Evolutionary conservation across 2,888 invertebrate species (phyloP).

Genomic region (Steinernema scapterisci): DNA sequence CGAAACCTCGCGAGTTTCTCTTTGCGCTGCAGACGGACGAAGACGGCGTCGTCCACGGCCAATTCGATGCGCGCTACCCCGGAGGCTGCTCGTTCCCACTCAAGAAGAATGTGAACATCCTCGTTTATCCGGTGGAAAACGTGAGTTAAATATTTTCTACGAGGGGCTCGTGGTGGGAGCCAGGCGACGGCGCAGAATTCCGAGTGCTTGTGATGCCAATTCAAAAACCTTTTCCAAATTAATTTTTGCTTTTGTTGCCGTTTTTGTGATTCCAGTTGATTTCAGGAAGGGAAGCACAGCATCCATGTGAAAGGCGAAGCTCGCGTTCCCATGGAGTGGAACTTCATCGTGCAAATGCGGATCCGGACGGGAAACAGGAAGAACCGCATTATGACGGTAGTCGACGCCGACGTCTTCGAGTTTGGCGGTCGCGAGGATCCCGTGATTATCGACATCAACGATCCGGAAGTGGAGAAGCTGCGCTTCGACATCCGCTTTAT

Average conservation of each 20-base stretch:
- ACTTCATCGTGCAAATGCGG: constrained; percentile 39
- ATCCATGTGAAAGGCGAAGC: constrained; percentile 35
- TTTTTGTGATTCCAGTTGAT: too few species aligned
- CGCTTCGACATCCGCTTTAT: constrained; percentile 39
- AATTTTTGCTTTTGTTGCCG: not conserved
- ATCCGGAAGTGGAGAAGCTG: constrained; percentile 31
- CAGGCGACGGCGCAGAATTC: too few species aligned
- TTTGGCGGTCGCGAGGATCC: constrained; percentile 37
- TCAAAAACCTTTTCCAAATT: not conserved
- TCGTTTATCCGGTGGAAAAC: constrained; percentile 8
- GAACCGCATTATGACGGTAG: constrained; percentile 26
- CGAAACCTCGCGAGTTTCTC: constrained; percentile 11
- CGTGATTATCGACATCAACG: constrained; percentile 36
- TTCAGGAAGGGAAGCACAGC: constrained; percentile 22
- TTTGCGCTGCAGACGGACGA: constrained; percentile 18
- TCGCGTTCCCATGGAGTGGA: constrained; percentile 38
- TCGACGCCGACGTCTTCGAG: constrained; percentile 41
- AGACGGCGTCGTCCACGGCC: constrained; percentile 17
- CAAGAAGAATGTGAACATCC: not conserved
- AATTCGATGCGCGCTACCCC: not conserved
- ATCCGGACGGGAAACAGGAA: constrained; percentile 33
- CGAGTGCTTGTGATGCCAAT: not conserved
- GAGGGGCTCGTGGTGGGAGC: too few species aligned
- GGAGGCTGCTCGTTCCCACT: constrained; percentile 16
- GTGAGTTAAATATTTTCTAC: not conserved